phyloP scores from a whole-genome alignment of 2,888 invertebrate species.

The Ichneumoninae sp. region DNA sequence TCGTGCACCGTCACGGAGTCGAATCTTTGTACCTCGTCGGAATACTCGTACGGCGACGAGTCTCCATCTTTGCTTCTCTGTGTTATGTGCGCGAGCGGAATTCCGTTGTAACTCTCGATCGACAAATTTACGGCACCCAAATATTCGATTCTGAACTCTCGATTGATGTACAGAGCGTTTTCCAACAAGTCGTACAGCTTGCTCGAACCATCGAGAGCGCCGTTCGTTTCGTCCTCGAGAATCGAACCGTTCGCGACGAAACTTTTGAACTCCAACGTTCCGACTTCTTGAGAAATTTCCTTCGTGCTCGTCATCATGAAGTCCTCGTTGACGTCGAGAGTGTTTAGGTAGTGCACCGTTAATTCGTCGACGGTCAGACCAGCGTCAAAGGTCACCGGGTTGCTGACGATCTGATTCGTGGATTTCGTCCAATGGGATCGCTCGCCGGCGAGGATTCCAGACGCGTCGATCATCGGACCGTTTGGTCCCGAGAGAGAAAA shows the following conservation, averaged over 20 bases:
- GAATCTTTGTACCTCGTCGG: constrained; percentile 51
- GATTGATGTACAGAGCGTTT: constrained; percentile 65
- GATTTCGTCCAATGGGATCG: constrained; percentile 78
- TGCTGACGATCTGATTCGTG: constrained; percentile 72
- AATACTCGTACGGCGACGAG: constrained; percentile 20
- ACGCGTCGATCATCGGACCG: background rate
- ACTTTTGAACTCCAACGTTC: constrained; percentile 70
- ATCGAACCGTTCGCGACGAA: constrained; percentile 69
- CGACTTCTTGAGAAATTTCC: constrained; percentile 64
- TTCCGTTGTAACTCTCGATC: constrained; percentile 73
- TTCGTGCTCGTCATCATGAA: constrained; percentile 74
- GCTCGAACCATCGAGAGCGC: background rate
- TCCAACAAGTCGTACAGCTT: constrained; percentile 62
- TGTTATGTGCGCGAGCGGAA: constrained; percentile 71
- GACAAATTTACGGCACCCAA: constrained; percentile 70
- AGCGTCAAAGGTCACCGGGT: constrained; percentile 68
- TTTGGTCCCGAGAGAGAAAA: constrained; percentile 13
- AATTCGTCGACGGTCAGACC: constrained; percentile 75
- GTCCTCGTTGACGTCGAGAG: constrained; percentile 69
- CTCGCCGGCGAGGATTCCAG: constrained; percentile 21
- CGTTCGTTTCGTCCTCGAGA: constrained; percentile 21
- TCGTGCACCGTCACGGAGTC: constrained; percentile 64
- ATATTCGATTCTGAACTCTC: constrained; percentile 63
- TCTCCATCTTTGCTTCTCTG: constrained; percentile 16
- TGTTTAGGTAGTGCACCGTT: constrained; percentile 73